Evolutionary conservation across 2,113 vertebrate genomes (phyloP).

Genomic region (Anguilla rostrata): DNA sequence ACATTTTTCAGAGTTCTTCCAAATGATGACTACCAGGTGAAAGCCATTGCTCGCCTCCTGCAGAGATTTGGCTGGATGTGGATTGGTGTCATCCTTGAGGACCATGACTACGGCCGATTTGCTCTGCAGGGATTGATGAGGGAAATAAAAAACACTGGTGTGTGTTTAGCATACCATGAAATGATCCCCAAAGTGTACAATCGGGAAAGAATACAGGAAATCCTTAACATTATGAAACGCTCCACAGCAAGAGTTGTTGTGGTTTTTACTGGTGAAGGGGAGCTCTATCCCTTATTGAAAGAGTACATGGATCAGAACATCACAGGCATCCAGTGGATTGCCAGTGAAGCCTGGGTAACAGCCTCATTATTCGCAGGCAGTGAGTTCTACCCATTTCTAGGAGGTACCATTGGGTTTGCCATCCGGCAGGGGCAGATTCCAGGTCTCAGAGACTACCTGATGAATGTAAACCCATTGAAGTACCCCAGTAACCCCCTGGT

Average conservation of each 20-base stretch:
- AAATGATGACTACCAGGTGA: conserved; percentile 69
- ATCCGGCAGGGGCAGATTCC: conserved; percentile 61
- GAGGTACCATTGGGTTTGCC: conserved; percentile 70
- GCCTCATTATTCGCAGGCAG: conserved; percentile 61
- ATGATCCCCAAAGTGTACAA: conserved; percentile 57
- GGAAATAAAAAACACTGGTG: conserved; percentile 47
- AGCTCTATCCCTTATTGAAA: conserved; percentile 65
- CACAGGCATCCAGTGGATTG: conserved; percentile 71
- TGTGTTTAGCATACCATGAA: conserved; percentile 52
- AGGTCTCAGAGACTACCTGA: conserved; percentile 59
- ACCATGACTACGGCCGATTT: conserved; percentile 54
- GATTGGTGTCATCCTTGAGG: conserved; percentile 49
- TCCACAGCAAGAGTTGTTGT: conserved; percentile 66
- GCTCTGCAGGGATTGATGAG: conserved; percentile 45
- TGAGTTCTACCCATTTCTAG: conserved; percentile 63
- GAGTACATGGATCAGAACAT: conserved; percentile 68
- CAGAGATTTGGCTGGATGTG: conserved; percentile 54
- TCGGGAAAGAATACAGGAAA: conserved; percentile 54
- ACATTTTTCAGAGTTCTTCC: conserved; percentile 71
- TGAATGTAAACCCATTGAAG: conserved; percentile 53
- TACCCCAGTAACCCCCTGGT: conserved; percentile 60
- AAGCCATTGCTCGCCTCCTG: conserved; percentile 47
- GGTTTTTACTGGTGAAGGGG: conserved; percentile 67
- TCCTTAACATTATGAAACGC: conserved; percentile 62
- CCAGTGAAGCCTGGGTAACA: conserved; percentile 73